Evolutionary conservation across 1,140 invertebrate genomes (phyloP), one percentile per base, ranked within the genome.

Genomic region (Drosophila navojoa): DNA sequence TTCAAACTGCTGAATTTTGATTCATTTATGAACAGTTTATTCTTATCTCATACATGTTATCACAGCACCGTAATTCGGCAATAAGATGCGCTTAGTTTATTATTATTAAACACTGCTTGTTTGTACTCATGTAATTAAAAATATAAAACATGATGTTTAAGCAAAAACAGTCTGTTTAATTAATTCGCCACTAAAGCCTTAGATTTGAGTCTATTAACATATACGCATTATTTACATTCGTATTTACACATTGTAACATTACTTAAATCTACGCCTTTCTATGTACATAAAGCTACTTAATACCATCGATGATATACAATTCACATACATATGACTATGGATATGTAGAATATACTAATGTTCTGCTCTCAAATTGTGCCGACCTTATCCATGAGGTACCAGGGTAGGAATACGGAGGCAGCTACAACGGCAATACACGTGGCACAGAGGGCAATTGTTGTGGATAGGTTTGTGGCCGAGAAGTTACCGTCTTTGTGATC

Each of bases 391-490:
- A 91, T 91, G 1, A 93, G 81, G 75, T 93, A 93, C 93, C 93
- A 93, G 11, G 93, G 93, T 58, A 93, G 73, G 40, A 93, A 87
- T 47, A 93, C 81, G 22, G 93, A 92, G 5, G 93, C 80, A 5
- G 93, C 92, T 1, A 93, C 89, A 59, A 93, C 93, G 35, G 93
- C 89, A 35, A 93, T 72, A 54, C 92, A 93, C 5, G 93, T 93
- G 50, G 92, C 91, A 58, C 91, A 92, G 22, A 91, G 35, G 5
- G 77, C 79, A 27, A 92, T 62, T 9, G 89, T 89, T 13, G 90
- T 73, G 15, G 90, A 77, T 27, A 91, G 72, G 27, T 79, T 90
- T 45, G 76, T 76, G 5, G 84, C 62, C 2, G 86, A 86, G 47
- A 90, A 80, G 27, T 79, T 70, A 0, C 82, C 73, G n/a, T 84